These are phyloP conservation scores for Drosophila falleni DNA, from an alignment of 2,888 invertebrate genomes.

Conservation along the genomic window DNA sequence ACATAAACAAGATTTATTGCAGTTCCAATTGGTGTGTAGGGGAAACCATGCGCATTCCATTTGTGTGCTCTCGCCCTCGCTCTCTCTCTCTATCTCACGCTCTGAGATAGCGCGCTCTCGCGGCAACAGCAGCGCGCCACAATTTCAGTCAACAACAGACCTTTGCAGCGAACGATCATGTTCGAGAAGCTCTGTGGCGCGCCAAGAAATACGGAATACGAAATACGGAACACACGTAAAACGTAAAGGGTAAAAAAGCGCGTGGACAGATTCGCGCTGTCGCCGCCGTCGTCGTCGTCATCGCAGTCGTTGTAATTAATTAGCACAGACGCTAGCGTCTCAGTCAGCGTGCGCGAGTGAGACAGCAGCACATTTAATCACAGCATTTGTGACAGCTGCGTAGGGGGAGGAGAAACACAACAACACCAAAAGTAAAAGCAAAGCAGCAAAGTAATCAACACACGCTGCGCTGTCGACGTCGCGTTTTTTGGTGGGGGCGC, in stretches of 20 bases:
- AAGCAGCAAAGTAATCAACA: slow-evolving; percentile 70
- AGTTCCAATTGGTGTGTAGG: slow-evolving; percentile 64
- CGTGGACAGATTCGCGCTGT: slow-evolving; percentile 54
- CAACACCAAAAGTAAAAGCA: slow-evolving; percentile 11
- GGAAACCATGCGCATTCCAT: slow-evolving; percentile 57
- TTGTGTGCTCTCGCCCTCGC: slow-evolving; percentile 19
- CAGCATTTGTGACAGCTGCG: slow-evolving; percentile 54
- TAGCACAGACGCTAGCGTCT: slow-evolving; percentile 60
- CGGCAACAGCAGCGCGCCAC: slow-evolving; percentile 58
- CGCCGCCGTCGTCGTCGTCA: slow-evolving; percentile 31
- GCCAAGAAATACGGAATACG: slow-evolving; percentile 29
- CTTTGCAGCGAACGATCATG: slow-evolving; percentile 83
- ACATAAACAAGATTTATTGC: slow-evolving; percentile 71
- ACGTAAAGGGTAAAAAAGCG: slow-evolving; percentile 48
- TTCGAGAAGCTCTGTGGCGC: slow-evolving; percentile 72
- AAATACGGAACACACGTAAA: slow-evolving; percentile 27
- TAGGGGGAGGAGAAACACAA: slow-evolving; percentile 32
- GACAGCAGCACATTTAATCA: slow-evolving; percentile 65
- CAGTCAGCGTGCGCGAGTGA: slow-evolving; percentile 62
- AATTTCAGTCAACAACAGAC: slow-evolving; percentile 81
- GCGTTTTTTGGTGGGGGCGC: slow-evolving; percentile 54
- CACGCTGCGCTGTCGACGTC: slow-evolving; percentile 72
- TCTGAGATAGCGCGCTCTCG: slow-evolving; percentile 40
- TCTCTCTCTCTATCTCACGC: slow-evolving; percentile 27
- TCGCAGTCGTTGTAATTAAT: slow-evolving; percentile 69